Percentiles rank a stretch among this genome's conserved stretches.
These are phyloP conservation scores for Austrolebias charrua DNA, from an alignment of 2,797 vertebrate genomes.

Conservation along the genomic window DNA sequence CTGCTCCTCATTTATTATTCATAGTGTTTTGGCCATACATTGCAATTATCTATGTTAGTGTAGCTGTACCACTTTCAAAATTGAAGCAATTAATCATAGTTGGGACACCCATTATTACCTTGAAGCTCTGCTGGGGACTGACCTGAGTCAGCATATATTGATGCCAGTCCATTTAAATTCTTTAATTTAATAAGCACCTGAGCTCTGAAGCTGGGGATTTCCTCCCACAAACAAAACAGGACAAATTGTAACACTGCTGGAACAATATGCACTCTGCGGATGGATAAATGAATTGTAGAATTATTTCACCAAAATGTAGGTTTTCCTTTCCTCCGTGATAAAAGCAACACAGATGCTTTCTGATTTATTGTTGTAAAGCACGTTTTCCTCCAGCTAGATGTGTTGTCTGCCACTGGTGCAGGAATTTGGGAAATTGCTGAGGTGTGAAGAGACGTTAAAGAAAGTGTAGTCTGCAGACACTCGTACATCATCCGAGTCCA, in stretches of 20 bases:
- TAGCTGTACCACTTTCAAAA: constrained; percentile 42
- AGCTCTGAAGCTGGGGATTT: constrained; percentile 44
- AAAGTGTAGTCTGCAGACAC: constrained; percentile 44
- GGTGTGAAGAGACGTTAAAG: constrained; percentile 58
- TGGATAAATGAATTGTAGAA: not conserved
- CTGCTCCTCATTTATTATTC: constrained; percentile 56
- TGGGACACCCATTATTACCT: constrained; percentile 62
- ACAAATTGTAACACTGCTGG: constrained; percentile 19
- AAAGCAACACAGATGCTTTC: constrained; percentile 37
- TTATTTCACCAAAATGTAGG: not conserved
- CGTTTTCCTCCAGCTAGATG: constrained; percentile 40
- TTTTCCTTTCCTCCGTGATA: constrained; percentile 42
- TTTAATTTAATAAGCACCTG: constrained; percentile 64
- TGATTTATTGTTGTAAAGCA: constrained; percentile 47
- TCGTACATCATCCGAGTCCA: constrained; percentile 55
- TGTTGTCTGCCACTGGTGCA: constrained; percentile 27
- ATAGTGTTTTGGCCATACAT: constrained; percentile 52
- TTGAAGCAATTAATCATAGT: constrained; percentile 71
- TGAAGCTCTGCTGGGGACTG: constrained; percentile 42
- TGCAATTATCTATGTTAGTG: constrained; percentile 40
- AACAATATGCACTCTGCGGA: constrained; percentile 40
- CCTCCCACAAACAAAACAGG: constrained; percentile 31
- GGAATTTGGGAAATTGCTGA: constrained; percentile 61
- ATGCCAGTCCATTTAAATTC: constrained; percentile 63
- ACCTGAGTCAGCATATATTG: constrained; percentile 57